These are phyloP conservation scores for Anniella stebbinsi DNA, from an alignment of 2,797 vertebrate species.

Conservation along the genomic window DNA sequence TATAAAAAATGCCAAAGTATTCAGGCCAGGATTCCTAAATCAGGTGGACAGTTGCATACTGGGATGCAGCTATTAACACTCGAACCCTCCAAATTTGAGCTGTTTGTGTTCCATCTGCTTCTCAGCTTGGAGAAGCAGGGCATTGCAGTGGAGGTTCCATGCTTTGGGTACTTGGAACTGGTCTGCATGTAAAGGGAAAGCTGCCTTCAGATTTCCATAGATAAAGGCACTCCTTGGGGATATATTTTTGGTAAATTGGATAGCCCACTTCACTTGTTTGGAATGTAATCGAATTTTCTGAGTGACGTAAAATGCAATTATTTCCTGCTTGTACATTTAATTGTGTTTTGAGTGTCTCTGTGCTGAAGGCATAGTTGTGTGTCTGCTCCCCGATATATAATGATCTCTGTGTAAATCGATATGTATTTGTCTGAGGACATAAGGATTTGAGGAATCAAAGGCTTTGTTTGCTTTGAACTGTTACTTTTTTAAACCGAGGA, in stretches of 20 bases:
- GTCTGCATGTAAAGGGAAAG: neutral
- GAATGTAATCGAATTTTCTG: neutral
- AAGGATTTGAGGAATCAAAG: neutral
- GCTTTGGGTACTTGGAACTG: neutral
- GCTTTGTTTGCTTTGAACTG: neutral
- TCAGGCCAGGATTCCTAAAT: neutral
- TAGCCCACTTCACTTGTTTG: neutral
- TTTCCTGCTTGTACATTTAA: neutral
- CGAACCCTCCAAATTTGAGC: neutral
- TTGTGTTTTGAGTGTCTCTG: neutral
- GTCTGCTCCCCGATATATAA: neutral
- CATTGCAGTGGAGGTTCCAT: neutral
- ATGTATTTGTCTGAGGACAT: neutral
- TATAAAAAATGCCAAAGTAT: neutral
- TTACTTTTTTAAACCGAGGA: neutral
- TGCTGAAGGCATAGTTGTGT: conserved; percentile 13
- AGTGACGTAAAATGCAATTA: neutral
- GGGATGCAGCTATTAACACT: neutral
- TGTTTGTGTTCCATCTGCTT: neutral
- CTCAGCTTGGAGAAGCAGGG: neutral
- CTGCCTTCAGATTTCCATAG: neutral
- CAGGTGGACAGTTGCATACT: neutral
- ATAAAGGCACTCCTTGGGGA: conserved; percentile 10
- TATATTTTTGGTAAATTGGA: neutral
- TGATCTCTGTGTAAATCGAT: neutral